Conservation (phyloP, 2,797 vertebrate genomes). For the Pseudochirops corinnae region DNA sequence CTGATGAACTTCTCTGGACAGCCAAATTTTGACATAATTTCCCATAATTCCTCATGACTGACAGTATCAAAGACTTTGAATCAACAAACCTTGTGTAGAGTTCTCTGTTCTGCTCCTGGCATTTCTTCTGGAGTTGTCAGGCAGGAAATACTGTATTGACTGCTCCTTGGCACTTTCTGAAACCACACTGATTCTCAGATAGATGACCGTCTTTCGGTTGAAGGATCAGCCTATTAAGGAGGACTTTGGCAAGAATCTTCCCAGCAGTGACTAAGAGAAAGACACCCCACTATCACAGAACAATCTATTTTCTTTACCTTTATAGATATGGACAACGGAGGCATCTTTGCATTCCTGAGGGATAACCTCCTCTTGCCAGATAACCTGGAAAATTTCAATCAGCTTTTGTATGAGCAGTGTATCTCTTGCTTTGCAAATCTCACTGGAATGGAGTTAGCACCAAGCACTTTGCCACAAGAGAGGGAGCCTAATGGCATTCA, state of each 20-base stretch:
- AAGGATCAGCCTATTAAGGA: neutral
- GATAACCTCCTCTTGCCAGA: neutral
- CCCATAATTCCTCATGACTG: too few species aligned
- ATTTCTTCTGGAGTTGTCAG: too few species aligned
- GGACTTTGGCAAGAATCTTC: neutral
- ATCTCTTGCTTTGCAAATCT: neutral
- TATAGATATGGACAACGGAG: neutral
- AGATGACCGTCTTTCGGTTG: neutral
- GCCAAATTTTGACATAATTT: too few species aligned
- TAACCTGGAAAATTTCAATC: neutral
- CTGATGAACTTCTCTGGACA: too few species aligned
- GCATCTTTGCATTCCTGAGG: neutral
- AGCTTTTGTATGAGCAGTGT: neutral
- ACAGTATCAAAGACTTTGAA: too few species aligned
- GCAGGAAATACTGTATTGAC: too few species aligned
- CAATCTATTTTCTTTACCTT: neutral
- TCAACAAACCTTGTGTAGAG: too few species aligned
- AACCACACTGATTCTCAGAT: neutral
- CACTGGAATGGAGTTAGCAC: neutral
- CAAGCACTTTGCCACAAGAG: neutral
- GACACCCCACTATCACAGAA: neutral
- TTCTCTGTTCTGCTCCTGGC: too few species aligned
- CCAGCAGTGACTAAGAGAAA: neutral
- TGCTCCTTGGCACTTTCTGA: neutral
- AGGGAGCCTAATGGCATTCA: neutral